Evolutionary conservation across 53 echinoderm and acorn worm species (phyloP), one percentile per base, ranked within the genome.

Genomic region (Crossaster papposus): DNA sequence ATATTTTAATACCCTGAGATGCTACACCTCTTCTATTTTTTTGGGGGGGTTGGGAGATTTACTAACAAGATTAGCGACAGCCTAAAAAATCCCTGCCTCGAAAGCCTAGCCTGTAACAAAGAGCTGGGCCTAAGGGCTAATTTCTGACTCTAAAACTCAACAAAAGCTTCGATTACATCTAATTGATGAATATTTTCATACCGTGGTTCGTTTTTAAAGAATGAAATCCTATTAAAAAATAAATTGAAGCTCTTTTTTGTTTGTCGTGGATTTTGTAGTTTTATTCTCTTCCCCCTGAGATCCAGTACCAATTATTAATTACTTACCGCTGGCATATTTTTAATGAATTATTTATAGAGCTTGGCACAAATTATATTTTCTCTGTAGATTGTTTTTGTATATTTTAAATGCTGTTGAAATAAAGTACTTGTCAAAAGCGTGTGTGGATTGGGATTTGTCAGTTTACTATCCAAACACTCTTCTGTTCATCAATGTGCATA

Each of bases 321-420:
- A 23, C 22, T 26, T 4, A 26, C 44, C 11, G 68, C 28, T 4
- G 68, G 68, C 28, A 4, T 7, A 44, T 44, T 44, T 68, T 24
- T 68, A 26, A 68, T 68, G 68, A 68, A 68, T 68, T 68, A 68
- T 68, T 68, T 26, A 68, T 68, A 68, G 3, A 20, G 68, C 68
- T 12, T n/a, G 68, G 28, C 28, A 26, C 24, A 68, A 68, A 28
- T 68, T 28, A 9, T 62, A 20, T 68, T 68, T 28, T 23, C 68
- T 28, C 68, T 20, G 68, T 68, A 28, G 68, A 68, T 26, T n/a
- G n/a, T n/a, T n/a, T 68, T 68, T 68, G n/a, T 18, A 3, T 3
- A 23, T 68, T 58, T 68, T 68, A 68, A 68, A 26, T n/a, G n/a
- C 58, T 17, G 17, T 26, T 68, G 9, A 68, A 26, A 68, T 68